phyloP scores from a whole-genome alignment of 2,888 invertebrate species.

The Pseudanteris insignis region DNA sequence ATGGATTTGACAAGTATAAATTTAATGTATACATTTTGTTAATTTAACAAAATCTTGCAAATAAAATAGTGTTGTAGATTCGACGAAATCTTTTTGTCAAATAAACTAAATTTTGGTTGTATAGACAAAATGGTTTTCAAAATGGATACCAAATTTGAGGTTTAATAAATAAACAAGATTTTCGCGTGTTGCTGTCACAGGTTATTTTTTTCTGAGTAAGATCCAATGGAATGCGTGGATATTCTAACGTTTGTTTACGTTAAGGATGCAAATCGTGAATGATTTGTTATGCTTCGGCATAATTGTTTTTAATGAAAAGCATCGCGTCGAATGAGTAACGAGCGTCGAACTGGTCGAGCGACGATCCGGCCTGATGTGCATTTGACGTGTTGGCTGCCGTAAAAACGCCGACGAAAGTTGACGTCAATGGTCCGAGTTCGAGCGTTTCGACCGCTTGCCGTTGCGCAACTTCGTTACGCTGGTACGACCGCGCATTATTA shows the following conservation, averaged over 20 bases:
- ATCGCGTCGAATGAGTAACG: conserved; percentile 9
- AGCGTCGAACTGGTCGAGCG: not conserved
- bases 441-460: conserved; percentile 18
- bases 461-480: conserved; percentile 10
- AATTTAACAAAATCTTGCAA: no score
- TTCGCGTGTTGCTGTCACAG: no score
- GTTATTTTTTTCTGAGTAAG: no score
- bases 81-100: no score
- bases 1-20: no score
- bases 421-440: conserved; percentile 17
- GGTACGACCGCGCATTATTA: not conserved
- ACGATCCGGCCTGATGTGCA: conserved; percentile 15
- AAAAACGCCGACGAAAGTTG: conserved; percentile 23
- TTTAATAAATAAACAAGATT: no score
- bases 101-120: no score
- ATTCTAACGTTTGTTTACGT: conserved; percentile 9
- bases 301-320: conserved; percentile 29
- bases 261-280: conserved; percentile 14
- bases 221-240: conserved; percentile 8
- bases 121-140: no score
- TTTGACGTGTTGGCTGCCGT: no score
- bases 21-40: no score
- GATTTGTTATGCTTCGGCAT: conserved; percentile 14
- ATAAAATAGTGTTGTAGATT: no score
- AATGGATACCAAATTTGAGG: no score